These are phyloP conservation scores for Paratilapia polleni DNA, from an alignment of 2,113 vertebrate species.

Conservation along the genomic window DNA sequence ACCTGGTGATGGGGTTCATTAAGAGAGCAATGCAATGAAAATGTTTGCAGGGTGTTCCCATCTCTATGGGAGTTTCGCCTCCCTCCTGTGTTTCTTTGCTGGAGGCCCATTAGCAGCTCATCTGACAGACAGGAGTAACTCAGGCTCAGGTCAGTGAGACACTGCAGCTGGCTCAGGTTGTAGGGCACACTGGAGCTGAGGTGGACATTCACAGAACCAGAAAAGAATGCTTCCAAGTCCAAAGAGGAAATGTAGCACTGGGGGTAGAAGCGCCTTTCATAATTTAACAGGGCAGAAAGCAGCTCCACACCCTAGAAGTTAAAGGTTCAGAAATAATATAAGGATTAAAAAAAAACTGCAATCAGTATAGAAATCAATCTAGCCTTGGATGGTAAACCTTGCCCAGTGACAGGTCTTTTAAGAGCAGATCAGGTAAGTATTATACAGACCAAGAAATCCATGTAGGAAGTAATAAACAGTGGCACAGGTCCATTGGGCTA, in stretches of 20 bases:
- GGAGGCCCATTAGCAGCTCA: slow-evolving; percentile 23
- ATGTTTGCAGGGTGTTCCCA: not conserved
- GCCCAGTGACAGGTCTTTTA: not conserved
- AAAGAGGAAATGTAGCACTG: not conserved
- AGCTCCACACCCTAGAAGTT: slow-evolving; percentile 24
- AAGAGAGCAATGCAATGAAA: slow-evolving; percentile 24
- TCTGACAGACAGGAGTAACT: slow-evolving; percentile 45
- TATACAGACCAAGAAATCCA: not conserved
- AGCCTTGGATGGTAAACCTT: not conserved
- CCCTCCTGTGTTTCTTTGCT: not conserved
- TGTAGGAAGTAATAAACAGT: not conserved
- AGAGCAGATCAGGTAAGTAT: not conserved
- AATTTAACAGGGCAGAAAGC: slow-evolving; percentile 8
- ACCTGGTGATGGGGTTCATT: slow-evolving; percentile 28
- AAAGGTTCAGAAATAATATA: not conserved
- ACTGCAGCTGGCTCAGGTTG: not conserved
- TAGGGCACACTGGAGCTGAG: not conserved
- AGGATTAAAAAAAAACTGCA: not conserved
- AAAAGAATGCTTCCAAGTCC: slow-evolving; percentile 37
- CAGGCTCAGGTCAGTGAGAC: slow-evolving; percentile 20
- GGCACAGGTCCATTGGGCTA: not conserved
- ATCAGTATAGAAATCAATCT: not conserved
- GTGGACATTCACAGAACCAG: not conserved
- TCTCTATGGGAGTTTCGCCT: not conserved
- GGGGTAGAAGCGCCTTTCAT: not conserved